phyloP scores from a whole-genome alignment of 1,140 invertebrate genomes.

The Drosophila lini region DNA sequence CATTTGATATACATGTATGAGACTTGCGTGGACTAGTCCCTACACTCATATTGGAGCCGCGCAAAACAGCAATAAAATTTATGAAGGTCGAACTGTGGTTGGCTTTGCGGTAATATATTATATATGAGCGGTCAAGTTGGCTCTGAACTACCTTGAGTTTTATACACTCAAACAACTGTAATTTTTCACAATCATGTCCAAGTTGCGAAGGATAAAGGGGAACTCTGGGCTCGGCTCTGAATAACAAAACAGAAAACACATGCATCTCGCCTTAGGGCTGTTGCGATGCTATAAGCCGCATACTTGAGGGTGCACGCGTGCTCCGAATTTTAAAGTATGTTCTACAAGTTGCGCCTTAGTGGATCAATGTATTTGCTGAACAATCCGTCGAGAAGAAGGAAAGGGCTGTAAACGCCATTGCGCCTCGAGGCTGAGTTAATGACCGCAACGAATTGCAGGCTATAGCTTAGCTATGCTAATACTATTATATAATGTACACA shows the following conservation, averaged over 20 bases:
- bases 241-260: neutral
- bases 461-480: neutral
- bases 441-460: neutral
- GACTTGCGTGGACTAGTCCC: neutral
- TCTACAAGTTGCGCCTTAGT: neutral
- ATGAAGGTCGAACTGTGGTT: slow-evolving; percentile 3
- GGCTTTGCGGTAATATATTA: slow-evolving; percentile 1
- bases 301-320: slow-evolving; percentile 8
- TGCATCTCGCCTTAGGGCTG: neutral
- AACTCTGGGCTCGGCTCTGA: neutral
- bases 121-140: slow-evolving; percentile 5
- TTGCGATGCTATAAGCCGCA: slow-evolving; percentile 11
- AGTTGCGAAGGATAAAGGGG: neutral
- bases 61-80: neutral
- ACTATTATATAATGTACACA: neutral
- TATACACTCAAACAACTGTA: slow-evolving; percentile 5
- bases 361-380: slow-evolving; percentile 4
- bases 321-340: neutral
- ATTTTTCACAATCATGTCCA: slow-evolving; percentile 1
- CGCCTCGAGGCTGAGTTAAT: neutral
- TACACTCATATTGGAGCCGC: neutral
- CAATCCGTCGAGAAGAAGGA: neutral
- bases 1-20: neutral
- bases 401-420: slow-evolving; percentile 1
- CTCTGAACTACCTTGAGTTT: neutral